Conservation (phyloP, 2,888 invertebrate species). For the Leptura quadrifasciata region DNA sequence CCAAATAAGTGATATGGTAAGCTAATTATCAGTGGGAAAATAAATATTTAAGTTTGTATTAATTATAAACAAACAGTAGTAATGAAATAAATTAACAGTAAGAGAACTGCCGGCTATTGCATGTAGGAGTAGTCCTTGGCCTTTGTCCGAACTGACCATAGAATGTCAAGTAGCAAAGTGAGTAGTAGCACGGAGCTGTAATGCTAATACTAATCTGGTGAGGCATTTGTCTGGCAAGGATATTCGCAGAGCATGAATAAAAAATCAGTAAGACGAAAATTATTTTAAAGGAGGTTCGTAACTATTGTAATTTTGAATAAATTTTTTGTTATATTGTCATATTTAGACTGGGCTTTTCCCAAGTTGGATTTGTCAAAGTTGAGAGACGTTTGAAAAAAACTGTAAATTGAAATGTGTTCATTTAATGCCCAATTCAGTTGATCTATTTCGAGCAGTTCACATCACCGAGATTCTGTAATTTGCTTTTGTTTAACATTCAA, state of each 20-base stretch:
- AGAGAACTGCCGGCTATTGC: slow-evolving; percentile 50
- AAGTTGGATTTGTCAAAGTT: too few species aligned
- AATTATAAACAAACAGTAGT: slow-evolving; percentile 55
- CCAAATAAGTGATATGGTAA: slow-evolving; percentile 27
- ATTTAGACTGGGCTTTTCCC: too few species aligned
- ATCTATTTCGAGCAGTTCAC: too few species aligned
- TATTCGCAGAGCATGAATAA: slow-evolving; percentile 25
- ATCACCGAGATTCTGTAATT: too few species aligned
- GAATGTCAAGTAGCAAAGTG: slow-evolving; percentile 54
- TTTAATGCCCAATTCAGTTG: too few species aligned
- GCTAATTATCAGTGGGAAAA: slow-evolving; percentile 50
- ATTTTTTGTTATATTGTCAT: too few species aligned
- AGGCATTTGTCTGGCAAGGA: slow-evolving; percentile 28
- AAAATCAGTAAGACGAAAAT: background rate
- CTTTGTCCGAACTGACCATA: slow-evolving; percentile 62
- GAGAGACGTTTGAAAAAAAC: too few species aligned
- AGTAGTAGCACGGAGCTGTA: slow-evolving; percentile 35
- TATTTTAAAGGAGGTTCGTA: background rate
- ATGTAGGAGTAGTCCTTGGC: slow-evolving; percentile 63
- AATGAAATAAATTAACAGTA: slow-evolving; percentile 54
- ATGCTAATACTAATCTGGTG: slow-evolving; percentile 23
- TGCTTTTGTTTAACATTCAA: too few species aligned
- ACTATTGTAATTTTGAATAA: background rate
- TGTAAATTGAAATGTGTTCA: too few species aligned
- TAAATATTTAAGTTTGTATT: slow-evolving; percentile 50